Base-by-base conservation (phyloP, 1,140 invertebrate genomes). In the Aphelenchoides fujianensis region DNA sequence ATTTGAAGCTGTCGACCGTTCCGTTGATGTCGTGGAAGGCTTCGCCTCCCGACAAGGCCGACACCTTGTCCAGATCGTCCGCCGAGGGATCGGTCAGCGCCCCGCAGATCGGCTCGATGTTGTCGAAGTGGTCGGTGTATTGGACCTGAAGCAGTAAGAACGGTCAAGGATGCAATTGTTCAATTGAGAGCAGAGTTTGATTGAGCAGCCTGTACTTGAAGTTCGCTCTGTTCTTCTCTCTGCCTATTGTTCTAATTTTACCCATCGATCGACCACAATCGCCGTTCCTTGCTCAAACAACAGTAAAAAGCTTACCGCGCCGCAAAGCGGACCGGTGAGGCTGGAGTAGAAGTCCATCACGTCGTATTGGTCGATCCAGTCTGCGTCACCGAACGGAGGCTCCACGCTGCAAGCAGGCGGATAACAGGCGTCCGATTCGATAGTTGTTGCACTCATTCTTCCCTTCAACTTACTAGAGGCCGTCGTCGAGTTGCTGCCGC, bases 401-500 rank as follows among this genome's bases (percentile, higher is more conserved):
- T 5, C 5, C 12, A 59, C 55, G 34, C 55, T 59, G 23, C n/a
- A 59, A 59, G 55, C 34, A 19, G 28, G 34, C 28, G 55, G 7
- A 31, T 23, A 16, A 35, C 12, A 1, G 1, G 32, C 27, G 67
- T 72, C 55, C 16, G 73, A 73, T 28, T 73, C 28, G 2, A 9
- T n/a, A n/a, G n/a, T n/a, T n/a, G n/a, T n/a, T n/a, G n/a, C n/a
- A n/a, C n/a, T n/a, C n/a, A n/a, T n/a, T n/a, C n/a, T n/a, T n/a
- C n/a, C n/a, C n/a, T n/a, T n/a, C n/a, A n/a, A n/a, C n/a, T n/a
- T n/a, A n/a, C n/a, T n/a, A n/a, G n/a, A n/a, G n/a, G n/a, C n/a
- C n/a, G n/a, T n/a, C n/a, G 72, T 73, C 73, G 19, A 77, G 30
- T 19, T 32, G 2, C 5, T 70, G 34, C 28, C 76, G 68, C 31